Base-by-base conservation (phyloP, 30 jellyfish, hydroid and myxozoan species). In the Aurelia coerulea region DNA sequence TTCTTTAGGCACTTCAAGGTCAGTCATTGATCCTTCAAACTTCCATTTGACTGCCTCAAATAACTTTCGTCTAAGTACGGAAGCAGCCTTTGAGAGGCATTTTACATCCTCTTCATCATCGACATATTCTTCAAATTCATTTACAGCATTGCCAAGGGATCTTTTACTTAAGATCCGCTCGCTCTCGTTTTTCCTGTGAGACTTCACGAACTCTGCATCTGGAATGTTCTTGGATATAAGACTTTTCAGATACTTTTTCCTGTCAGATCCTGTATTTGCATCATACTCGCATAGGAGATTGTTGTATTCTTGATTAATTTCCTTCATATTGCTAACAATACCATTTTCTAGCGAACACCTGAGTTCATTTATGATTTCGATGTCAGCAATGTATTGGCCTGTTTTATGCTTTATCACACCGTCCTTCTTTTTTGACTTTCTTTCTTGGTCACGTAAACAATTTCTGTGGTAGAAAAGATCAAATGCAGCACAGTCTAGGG, bases 21-120 rank as follows among this genome's bases (percentile, higher is more conserved):
- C 83, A 42, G 83, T 72, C 69, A 72, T 50, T 72, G 83, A 72
- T 42, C 83, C 83, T 72, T 72, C 83, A 42, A 72, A 72, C 83
- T 32, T 33, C 83, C 69, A 72, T 72, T 72, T 72, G 32, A 29
- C 79, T 1, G 83, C 19, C 31, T 72, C 71, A 29, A n/a, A 72
- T 50, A 72, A 29, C 73, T 29, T 72, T 72, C 65, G 68, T 72
- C 68, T 72, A 32, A 72, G 83, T 35, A 72, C 83, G 4, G 68
- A 72, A 72, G 83, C 83, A 72, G 69, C 83, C 77, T 19, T 66
- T 14, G 37, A 72, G 34, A 72, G 83, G 70, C 83, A 72, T 32
- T 72, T 72, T 42, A 72, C 9, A 72, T 72, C 72, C 35, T 72
- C 83, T 72, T 72, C 83, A 42, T 72, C 83, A 33, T 72, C 71